Conservation (phyloP, 2,113 vertebrate genomes). For the Pterocles burchelli region DNA sequence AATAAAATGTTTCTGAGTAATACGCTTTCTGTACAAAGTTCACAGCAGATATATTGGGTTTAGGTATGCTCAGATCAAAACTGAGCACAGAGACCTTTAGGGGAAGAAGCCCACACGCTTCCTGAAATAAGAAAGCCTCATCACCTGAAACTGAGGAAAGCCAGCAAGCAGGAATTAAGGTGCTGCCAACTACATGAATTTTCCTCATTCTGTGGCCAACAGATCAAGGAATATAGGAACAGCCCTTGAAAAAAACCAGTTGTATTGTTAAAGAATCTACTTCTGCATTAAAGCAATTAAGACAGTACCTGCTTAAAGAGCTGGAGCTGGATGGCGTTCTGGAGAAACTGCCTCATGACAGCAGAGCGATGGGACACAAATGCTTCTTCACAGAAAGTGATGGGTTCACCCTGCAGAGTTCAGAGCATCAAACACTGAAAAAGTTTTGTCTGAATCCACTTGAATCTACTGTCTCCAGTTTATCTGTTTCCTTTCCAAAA, state of each 20-base stretch:
- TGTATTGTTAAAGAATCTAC: background rate
- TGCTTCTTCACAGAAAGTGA: conserved; percentile 91
- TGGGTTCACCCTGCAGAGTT: conserved; percentile 86
- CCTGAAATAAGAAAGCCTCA: background rate
- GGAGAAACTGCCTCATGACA: conserved; percentile 94
- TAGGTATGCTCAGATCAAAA: background rate
- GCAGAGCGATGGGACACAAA: conserved; percentile 93
- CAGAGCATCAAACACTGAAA: background rate
- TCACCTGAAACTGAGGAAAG: background rate
- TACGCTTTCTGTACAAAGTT: background rate
- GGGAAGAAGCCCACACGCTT: background rate
- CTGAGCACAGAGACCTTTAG: background rate
- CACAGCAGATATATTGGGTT: background rate
- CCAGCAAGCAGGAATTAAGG: background rate
- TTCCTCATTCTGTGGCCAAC: background rate
- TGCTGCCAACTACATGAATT: background rate
- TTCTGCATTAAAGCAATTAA: background rate
- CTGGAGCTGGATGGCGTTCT: conserved; percentile 95
- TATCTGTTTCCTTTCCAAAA: background rate
- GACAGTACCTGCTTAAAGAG: conserved; percentile 92
- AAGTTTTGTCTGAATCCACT: background rate
- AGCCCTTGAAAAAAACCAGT: background rate
- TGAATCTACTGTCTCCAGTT: background rate
- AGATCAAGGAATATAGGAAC: background rate
- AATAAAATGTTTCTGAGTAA: background rate